Evolutionary conservation across 2,797 vertebrate species (phyloP).

Genomic region (Gallinago nigripennis): DNA sequence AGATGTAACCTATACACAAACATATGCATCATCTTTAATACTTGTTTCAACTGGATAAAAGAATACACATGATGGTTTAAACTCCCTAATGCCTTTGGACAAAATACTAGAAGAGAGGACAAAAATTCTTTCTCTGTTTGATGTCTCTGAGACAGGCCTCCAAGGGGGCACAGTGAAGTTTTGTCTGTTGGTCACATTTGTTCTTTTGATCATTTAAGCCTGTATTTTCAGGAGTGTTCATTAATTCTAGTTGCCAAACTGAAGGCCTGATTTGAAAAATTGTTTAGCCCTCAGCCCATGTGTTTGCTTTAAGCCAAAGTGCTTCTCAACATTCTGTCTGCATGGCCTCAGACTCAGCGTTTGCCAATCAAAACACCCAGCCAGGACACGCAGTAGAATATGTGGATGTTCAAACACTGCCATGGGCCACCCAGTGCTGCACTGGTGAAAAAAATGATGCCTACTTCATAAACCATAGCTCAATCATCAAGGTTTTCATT

Average conservation of each 20-base stretch:
- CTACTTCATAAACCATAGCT: neutral
- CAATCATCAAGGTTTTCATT: neutral
- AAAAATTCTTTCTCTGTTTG: neutral
- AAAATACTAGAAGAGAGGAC: neutral
- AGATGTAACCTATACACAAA: neutral
- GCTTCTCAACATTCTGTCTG: neutral
- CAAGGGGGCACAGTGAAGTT: neutral
- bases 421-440: neutral
- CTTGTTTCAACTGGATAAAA: neutral
- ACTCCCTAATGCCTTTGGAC: neutral
- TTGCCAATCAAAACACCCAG: neutral
- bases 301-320: neutral
- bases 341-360: rapidly evolving
- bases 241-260: neutral
- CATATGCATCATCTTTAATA: neutral
- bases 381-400: neutral
- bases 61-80: neutral
- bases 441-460: neutral
- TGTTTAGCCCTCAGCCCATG: neutral
- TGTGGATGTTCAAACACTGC: neutral
- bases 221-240: neutral
- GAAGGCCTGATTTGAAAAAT: neutral
- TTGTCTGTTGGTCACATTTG: neutral
- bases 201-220: neutral
- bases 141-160: neutral